phyloP scores from a whole-genome alignment of 2,888 invertebrate species.

The Slavum lentiscoides region DNA sequence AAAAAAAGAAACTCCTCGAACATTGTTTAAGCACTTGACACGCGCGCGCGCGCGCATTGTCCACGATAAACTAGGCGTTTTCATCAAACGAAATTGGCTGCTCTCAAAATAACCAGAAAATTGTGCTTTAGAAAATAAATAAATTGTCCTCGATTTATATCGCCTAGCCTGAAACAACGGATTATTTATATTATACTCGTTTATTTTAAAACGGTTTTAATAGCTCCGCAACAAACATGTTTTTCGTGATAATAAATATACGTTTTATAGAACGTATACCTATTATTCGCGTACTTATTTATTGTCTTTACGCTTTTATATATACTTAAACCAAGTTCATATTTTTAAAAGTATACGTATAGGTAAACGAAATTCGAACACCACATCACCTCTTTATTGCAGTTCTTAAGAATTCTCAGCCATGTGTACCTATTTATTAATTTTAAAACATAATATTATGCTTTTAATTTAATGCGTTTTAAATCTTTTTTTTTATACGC shows the following conservation, averaged over 20 bases:
- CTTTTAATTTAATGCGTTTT: background rate
- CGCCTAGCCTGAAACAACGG: background rate
- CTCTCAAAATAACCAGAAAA: background rate
- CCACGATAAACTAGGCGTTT: no score
- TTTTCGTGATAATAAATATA: background rate
- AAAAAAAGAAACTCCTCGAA: no score
- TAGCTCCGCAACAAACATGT: background rate
- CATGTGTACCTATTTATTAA: background rate
- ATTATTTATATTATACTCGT: conserved; percentile 22
- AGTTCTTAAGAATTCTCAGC: background rate
- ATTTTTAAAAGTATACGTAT: background rate
- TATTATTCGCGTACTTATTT: conserved; percentile 1
- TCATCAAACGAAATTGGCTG: no score
- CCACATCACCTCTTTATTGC: background rate
- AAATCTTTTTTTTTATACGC: no score
- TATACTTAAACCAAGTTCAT: background rate
- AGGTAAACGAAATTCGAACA: background rate
- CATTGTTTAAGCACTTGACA: no score
- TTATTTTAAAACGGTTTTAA: background rate
- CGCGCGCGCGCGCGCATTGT: no score
- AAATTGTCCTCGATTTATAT: conserved; percentile 3
- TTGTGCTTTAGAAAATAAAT: conserved; percentile 13
- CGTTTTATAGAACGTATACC: background rate
- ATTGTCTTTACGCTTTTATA: background rate
- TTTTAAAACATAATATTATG: background rate